Evolutionary conservation across 2,797 vertebrate genomes (phyloP).

Genomic region (Enteromius afrohamiltoni): DNA sequence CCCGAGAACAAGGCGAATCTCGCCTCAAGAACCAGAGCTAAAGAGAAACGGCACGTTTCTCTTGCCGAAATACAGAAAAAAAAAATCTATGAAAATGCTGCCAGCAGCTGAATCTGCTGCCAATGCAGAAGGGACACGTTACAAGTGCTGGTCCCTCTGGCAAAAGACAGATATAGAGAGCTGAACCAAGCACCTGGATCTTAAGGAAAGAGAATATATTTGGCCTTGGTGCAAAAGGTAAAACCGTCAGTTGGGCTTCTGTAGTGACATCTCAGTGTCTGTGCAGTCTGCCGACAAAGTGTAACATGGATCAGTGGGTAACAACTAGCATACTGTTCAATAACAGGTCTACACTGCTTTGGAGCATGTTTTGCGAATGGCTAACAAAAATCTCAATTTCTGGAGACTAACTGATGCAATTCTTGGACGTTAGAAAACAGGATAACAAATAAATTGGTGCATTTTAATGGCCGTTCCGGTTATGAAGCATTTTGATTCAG

Average conservation of each 20-base stretch:
- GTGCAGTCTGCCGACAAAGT: slow-evolving; percentile 21
- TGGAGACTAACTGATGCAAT: slow-evolving; percentile 11
- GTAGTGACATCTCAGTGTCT: slow-evolving; percentile 35
- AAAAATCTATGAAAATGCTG: slow-evolving; percentile 55
- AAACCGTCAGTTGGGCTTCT: slow-evolving; percentile 29
- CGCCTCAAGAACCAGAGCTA: slow-evolving; percentile 46
- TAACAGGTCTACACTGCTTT: neutral
- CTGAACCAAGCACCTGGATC: slow-evolving; percentile 50
- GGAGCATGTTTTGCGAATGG: slow-evolving; percentile 16
- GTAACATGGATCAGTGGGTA: slow-evolving; percentile 26
- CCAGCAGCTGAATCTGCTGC: slow-evolving; percentile 53
- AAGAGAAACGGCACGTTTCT: slow-evolving; percentile 40
- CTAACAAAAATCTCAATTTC: neutral
- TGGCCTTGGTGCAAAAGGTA: slow-evolving; percentile 38
- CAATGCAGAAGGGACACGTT: slow-evolving; percentile 51
- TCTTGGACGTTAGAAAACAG: neutral
- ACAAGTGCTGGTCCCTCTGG: slow-evolving; percentile 57
- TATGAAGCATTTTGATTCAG: neutral
- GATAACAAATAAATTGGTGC: neutral
- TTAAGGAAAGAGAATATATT: slow-evolving; percentile 48
- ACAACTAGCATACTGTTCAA: slow-evolving; percentile 30
- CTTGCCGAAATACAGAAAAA: slow-evolving; percentile 27
- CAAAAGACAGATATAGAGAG: slow-evolving; percentile 53
- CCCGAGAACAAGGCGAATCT: slow-evolving; percentile 38
- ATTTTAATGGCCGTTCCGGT: neutral